Base-by-base conservation (phyloP, 2,888 invertebrate species). In the Galeruca laticollis region DNA sequence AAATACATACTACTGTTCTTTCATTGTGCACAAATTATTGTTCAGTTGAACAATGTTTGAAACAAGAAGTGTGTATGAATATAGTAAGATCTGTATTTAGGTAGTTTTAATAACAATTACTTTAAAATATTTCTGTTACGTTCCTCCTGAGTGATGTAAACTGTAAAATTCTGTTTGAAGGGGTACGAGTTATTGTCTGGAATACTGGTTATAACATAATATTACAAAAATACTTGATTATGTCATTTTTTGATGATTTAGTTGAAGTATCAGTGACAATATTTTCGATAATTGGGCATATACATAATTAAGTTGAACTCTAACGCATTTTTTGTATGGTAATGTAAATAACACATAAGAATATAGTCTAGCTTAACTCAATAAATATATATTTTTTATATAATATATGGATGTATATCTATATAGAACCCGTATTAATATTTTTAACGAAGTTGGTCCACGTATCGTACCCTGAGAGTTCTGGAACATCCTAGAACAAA, bases 401-500 rank as follows among this genome's bases (percentile, higher is more conserved):
- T 71, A 71, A 73, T 72, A 75, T 75, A 75, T 75, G 75, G 70
- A 75, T 75, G 73, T 75, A 78, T 79, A 26, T 26, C 26, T 26
- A 79, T 80, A 82, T 83, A 82, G 82, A 84, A 84, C 83, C 84
- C 84, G 84, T 85, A 78, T 76, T 79, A 79, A 78, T 79, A 77
- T 79, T 83, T 83, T 83, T 49, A 85, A 84, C 83, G 83, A 84
- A 84, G 73, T 75, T 78, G 77, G 73, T 79, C 78, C 82, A 78
- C 80, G 81, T 77, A 76, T 77, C 81, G 78, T 82, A 82, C 81
- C 84, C 77, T 79, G 82, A 75, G 78, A 84, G 81, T 83, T 83
- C 82, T 80, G 82, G 83, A 84, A 85, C 84, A 83, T 84, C 83
- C 83, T 81, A 81, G 82, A 84, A 84, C 85, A 85, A 26, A 84